phyloP scores from a whole-genome alignment of 1,140 invertebrate species.

The Apis cerana region DNA sequence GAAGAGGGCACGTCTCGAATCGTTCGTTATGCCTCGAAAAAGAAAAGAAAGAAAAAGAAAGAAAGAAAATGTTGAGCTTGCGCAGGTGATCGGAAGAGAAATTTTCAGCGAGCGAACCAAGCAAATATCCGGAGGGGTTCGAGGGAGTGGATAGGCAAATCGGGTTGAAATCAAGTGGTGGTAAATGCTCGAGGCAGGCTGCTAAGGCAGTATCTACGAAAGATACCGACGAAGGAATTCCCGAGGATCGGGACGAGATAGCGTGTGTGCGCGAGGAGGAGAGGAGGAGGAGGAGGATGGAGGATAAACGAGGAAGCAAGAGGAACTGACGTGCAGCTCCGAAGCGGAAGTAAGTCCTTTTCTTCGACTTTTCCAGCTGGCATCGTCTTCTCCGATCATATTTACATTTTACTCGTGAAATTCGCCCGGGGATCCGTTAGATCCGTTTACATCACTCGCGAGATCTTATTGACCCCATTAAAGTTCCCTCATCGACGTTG shows the following conservation, averaged over 20 bases:
- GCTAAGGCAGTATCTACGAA: slow-evolving; percentile 55
- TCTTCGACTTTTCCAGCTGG: slow-evolving; percentile 47
- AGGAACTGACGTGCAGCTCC: slow-evolving; percentile 35
- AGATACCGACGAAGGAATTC: slow-evolving; percentile 27
- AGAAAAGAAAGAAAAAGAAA: neutral
- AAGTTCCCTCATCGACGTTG: slow-evolving; percentile 33
- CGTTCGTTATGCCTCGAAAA: neutral
- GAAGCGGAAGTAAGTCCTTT: slow-evolving; percentile 49
- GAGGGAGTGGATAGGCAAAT: slow-evolving; percentile 65
- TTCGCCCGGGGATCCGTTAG: slow-evolving; percentile 63
- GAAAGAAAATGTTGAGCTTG: neutral
- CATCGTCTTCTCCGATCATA: slow-evolving; percentile 67
- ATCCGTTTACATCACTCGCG: slow-evolving; percentile 63
- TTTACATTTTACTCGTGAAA: slow-evolving; percentile 73
- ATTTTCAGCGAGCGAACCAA: slow-evolving; percentile 69
- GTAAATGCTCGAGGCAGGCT: slow-evolving; percentile 70
- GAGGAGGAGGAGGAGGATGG: slow-evolving; percentile 11
- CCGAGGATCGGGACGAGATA: slow-evolving; percentile 19
- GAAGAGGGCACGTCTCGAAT: neutral
- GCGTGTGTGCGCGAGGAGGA: neutral
- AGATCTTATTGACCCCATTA: slow-evolving; percentile 59
- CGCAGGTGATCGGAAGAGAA: slow-evolving; percentile 56
- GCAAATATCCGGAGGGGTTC: slow-evolving; percentile 73
- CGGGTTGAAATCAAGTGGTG: slow-evolving; percentile 76
- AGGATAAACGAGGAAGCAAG: slow-evolving; percentile 10